Evolutionary conservation across 2,797 vertebrate genomes (phyloP).

Genomic region (Sebastolobus altivelis): DNA sequence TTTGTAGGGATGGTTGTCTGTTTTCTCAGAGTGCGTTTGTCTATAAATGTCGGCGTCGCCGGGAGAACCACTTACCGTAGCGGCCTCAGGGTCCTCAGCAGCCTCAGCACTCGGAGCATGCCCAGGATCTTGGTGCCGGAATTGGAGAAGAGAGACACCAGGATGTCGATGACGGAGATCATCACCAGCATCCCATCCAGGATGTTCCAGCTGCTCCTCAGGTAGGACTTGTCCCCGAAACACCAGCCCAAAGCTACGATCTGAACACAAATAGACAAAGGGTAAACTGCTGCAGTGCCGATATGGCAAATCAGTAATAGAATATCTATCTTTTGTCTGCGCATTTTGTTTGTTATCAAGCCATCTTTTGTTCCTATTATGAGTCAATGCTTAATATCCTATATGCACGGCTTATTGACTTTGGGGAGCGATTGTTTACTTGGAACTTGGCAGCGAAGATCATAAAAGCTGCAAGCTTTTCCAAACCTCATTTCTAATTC

Average conservation of each 20-base stretch:
- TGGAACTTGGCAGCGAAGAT: slow-evolving; percentile 15
- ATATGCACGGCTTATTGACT: slow-evolving; percentile 33
- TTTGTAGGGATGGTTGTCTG: background rate
- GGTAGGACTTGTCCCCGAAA: slow-evolving; percentile 93
- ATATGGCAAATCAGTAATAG: background rate
- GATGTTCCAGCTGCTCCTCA: slow-evolving; percentile 98
- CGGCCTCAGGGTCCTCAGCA: slow-evolving; percentile 94
- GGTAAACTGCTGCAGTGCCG: background rate
- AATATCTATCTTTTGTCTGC: background rate
- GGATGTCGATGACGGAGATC: slow-evolving; percentile 96
- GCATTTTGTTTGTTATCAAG: slow-evolving; percentile 12
- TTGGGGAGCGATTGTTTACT: slow-evolving; percentile 28
- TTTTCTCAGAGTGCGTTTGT: background rate
- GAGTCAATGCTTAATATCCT: slow-evolving; percentile 2
- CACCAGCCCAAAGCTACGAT: slow-evolving; percentile 94
- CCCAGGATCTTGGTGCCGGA: slow-evolving; percentile 96
- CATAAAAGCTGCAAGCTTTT: slow-evolving; percentile 30
- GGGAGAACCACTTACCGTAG: slow-evolving; percentile 85
- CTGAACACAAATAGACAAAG: slow-evolving; percentile 74
- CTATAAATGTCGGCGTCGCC: background rate
- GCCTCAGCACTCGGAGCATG: slow-evolving; percentile 94
- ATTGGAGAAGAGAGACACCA: slow-evolving; percentile 95
- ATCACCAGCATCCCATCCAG: slow-evolving; percentile 96
- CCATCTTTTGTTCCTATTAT: slow-evolving; percentile 18
- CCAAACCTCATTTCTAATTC: slow-evolving; percentile 28